phyloP scores from a whole-genome alignment of 1,140 invertebrate genomes.

The Dreissena polymorpha region DNA sequence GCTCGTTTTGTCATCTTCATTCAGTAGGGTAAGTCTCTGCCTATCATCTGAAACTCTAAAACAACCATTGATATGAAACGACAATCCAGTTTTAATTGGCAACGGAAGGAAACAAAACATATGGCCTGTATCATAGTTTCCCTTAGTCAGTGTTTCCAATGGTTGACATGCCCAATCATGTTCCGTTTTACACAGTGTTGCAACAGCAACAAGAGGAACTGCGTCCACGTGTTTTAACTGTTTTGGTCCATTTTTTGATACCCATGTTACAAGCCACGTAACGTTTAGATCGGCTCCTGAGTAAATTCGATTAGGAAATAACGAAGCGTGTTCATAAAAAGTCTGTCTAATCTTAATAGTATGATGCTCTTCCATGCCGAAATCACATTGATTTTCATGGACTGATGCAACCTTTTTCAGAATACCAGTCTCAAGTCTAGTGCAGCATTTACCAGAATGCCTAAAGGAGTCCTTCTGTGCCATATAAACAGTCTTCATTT shows the following conservation, averaged over 20 bases:
- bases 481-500: no score
- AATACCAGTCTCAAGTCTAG: no score
- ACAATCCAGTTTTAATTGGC: conserved; percentile 63
- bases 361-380: no score
- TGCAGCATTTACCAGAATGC: no score
- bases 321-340: no score
- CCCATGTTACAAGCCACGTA: background rate
- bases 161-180: background rate
- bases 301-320: no score
- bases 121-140: conserved; percentile 36
- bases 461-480: no score
- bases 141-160: conserved; percentile 5
- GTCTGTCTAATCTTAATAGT: no score
- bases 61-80: conserved; percentile 66
- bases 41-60: conserved; percentile 66
- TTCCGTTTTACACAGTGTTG: conserved; percentile 5
- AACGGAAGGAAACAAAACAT: conserved; percentile 70
- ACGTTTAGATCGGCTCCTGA: no score
- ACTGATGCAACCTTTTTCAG: no score
- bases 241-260: background rate
- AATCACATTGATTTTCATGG: no score
- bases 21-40: conserved; percentile 47
- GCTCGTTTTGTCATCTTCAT: conserved; percentile 57
- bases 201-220: conserved; percentile 36
- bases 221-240: background rate